Evolutionary conservation across 2,797 vertebrate species (phyloP).

Genomic region (Spea hammondii): DNA sequence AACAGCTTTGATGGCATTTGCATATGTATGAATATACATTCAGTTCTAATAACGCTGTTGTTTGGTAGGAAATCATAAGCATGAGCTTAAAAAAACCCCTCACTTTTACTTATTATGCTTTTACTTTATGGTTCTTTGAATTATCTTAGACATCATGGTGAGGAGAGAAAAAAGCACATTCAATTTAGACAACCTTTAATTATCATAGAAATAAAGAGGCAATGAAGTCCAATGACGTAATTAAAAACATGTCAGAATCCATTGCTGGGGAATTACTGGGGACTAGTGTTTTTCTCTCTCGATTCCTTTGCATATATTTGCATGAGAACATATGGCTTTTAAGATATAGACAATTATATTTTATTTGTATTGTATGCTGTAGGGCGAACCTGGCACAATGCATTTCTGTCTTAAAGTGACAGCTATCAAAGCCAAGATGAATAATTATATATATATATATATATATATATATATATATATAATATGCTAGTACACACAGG

Average conservation of each 20-base stretch:
- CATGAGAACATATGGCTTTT: slow-evolving; percentile 40
- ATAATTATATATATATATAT: too few relatives aligned
- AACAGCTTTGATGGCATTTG: too few relatives aligned
- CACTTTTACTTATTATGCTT: slow-evolving; percentile 19
- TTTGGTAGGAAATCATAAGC: neutral
- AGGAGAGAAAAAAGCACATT: slow-evolving; percentile 30
- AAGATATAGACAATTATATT: slow-evolving; percentile 19
- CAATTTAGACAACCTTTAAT: slow-evolving; percentile 41
- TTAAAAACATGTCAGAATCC: slow-evolving; percentile 44
- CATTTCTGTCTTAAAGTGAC: neutral
- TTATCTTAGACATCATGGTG: slow-evolving; percentile 19
- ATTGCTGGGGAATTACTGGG: slow-evolving; percentile 35
- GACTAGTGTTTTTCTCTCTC: slow-evolving; percentile 38
- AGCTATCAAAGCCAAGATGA: neutral
- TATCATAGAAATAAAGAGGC: slow-evolving; percentile 46
- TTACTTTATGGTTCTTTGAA: slow-evolving; percentile 20
- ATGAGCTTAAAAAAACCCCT: slow-evolving; percentile 2
- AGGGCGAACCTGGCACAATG: slow-evolving; percentile 2
- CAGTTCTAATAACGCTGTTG: neutral
- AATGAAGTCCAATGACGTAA: slow-evolving; percentile 42
- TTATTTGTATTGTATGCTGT: slow-evolving; percentile 11
- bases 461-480: too few relatives aligned
- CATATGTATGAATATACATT: too few relatives aligned
- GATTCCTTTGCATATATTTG: slow-evolving; percentile 36
- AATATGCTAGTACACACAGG: too few relatives aligned